These are phyloP conservation scores for Leucoma salicis DNA, from an alignment of 2,888 invertebrate species.

Conservation along the genomic window DNA sequence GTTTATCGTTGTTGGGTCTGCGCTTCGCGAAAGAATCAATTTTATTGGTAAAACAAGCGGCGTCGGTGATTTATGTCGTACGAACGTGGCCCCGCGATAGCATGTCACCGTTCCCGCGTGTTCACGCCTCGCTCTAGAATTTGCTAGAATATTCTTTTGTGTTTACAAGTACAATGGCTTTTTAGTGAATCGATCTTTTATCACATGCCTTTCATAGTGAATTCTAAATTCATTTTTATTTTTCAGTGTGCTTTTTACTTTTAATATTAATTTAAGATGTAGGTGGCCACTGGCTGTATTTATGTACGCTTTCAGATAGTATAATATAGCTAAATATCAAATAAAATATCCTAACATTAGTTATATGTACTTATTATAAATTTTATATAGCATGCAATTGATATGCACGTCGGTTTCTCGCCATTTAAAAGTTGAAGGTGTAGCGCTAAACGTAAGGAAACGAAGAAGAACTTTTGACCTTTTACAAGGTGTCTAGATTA, in stretches of 20 bases:
- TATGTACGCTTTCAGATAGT: background rate
- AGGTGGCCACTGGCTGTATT: background rate
- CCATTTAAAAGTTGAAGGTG: conserved; percentile 32
- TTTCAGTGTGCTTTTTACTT: background rate
- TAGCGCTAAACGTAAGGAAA: conserved; percentile 16
- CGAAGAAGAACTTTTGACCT: conserved; percentile 43
- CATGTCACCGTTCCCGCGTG: conserved; percentile 66
- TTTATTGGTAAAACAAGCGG: conserved; percentile 78
- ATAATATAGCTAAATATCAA: background rate
- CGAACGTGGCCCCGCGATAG: conserved; percentile 69
- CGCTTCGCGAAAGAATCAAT: conserved; percentile 72
- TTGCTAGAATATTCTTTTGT: conserved; percentile 71
- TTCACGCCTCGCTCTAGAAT: conserved; percentile 73
- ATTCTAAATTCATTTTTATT: background rate
- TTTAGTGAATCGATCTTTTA: conserved; percentile 32
- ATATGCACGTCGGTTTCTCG: conserved; percentile 7
- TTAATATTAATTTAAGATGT: too few species aligned
- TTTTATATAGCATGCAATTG: conserved; percentile 1
- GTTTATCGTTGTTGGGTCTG: conserved; percentile 46
- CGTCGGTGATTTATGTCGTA: conserved; percentile 70
- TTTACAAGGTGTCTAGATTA: conserved; percentile 49
- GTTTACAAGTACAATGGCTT: conserved; percentile 56
- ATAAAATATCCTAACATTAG: background rate
- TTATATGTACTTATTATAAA: too few species aligned
- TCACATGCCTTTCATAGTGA: conserved; percentile 14